Evolutionary conservation across 2,113 vertebrate genomes (phyloP).

Genomic region (Apodemus sylvaticus): DNA sequence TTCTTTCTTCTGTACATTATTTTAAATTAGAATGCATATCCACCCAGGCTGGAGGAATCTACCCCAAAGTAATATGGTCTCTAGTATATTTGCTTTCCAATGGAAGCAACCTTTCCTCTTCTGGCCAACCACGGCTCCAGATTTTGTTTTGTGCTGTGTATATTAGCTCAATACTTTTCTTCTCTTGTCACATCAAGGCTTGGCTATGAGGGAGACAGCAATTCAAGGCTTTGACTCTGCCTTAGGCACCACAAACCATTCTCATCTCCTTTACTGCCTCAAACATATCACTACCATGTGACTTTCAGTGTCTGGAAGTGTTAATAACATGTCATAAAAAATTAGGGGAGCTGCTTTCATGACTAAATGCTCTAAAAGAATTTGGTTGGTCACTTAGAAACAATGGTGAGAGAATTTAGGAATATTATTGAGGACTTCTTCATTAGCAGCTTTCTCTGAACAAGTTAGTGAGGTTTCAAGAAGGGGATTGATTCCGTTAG

Average conservation of each 20-base stretch:
- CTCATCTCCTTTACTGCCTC: neutral
- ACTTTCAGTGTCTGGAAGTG: slow-evolving; percentile 2
- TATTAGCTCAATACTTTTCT: neutral
- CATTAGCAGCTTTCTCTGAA: neutral
- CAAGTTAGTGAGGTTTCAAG: neutral
- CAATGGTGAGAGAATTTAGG: neutral
- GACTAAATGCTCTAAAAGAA: neutral
- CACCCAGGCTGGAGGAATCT: slow-evolving; percentile 46
- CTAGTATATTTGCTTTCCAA: neutral
- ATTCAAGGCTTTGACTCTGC: neutral
- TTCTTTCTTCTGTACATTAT: slow-evolving; percentile 63
- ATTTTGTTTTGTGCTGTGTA: neutral
- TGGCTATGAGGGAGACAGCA: neutral
- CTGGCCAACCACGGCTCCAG: neutral
- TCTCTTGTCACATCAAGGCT: neutral
- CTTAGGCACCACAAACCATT: neutral
- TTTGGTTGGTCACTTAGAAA: neutral
- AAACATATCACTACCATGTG: neutral
- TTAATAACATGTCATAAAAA: neutral
- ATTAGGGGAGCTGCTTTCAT: neutral
- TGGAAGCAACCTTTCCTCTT: neutral
- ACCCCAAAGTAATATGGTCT: neutral
- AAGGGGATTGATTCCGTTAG: neutral
- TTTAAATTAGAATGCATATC: slow-evolving; percentile 70
- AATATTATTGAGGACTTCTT: neutral